Conservation (phyloP, 2,113 vertebrate genomes). For the Oophaga pumilio region DNA sequence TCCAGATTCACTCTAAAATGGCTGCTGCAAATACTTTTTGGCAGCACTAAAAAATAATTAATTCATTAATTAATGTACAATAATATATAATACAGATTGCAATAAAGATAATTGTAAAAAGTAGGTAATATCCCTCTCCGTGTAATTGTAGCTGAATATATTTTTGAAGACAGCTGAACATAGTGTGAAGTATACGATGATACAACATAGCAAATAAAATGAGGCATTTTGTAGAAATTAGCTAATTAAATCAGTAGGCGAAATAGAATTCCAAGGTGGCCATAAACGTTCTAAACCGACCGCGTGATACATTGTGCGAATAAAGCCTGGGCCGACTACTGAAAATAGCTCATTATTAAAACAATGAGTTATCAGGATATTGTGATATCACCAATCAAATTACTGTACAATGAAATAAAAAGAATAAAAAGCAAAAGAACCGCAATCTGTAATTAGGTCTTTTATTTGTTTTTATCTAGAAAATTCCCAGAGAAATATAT, state of each 20-base stretch:
- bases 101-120: neutral
- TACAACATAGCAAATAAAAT: conserved; percentile 2
- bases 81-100: neutral
- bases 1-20: no score
- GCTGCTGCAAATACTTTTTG: no score
- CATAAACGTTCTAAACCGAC: neutral
- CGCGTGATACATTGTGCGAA: neutral
- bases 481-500: neutral
- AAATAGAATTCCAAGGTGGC: conserved; percentile 19
- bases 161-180: neutral
- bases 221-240: neutral
- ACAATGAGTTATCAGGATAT: conserved; percentile 2
- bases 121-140: neutral
- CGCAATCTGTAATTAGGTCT: conserved; percentile 20
- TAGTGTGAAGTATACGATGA: neutral
- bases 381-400: neutral
- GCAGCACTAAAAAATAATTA: no score
- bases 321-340: neutral
- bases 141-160: conserved; percentile 1
- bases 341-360: conserved; percentile 9
- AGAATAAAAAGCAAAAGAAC: neutral
- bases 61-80: no score
- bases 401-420: conserved; percentile 14
- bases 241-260: conserved; percentile 29
- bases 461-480: conserved; percentile 25